Evolutionary conservation across 2,888 invertebrate genomes (phyloP).

Genomic region (Rhamnusium bicolor): DNA sequence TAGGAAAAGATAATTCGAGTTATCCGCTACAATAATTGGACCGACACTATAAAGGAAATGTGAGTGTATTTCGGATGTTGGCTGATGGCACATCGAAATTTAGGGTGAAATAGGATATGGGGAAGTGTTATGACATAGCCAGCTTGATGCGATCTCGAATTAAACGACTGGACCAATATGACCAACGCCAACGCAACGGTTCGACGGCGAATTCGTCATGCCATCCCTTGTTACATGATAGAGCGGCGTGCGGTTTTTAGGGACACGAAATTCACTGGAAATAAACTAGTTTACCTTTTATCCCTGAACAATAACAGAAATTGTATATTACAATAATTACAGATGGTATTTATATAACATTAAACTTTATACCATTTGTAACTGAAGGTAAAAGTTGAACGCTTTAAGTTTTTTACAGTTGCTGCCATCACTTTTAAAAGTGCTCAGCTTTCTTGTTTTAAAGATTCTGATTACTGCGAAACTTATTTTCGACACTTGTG

Average conservation of each 20-base stretch:
- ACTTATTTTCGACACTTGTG: too few species aligned
- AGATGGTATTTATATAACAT: too few species aligned
- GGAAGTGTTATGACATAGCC: constrained; percentile 51
- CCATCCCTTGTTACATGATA: background rate
- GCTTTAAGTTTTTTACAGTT: too few species aligned
- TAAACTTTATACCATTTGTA: too few species aligned
- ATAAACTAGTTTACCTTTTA: background rate
- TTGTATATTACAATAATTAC: too few species aligned
- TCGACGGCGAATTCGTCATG: constrained; percentile 40
- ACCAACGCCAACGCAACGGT: constrained; percentile 36
- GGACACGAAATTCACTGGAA: background rate
- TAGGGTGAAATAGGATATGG: constrained; percentile 55
- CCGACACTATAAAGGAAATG: constrained; percentile 42
- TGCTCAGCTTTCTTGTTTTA: too few species aligned
- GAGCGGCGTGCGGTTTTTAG: constrained; percentile 14
- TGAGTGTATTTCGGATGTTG: constrained; percentile 45
- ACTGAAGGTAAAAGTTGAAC: too few species aligned
- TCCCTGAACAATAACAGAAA: background rate
- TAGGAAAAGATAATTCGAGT: constrained; percentile 55
- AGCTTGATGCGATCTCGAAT: constrained; percentile 53
- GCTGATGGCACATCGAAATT: constrained; percentile 54
- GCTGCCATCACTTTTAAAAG: too few species aligned
- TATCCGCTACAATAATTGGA: constrained; percentile 58
- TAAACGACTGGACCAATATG: constrained; percentile 57
- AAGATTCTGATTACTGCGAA: too few species aligned